Conservation (phyloP, 2,797 vertebrate species). For the Melanotaenia boesemani region DNA sequence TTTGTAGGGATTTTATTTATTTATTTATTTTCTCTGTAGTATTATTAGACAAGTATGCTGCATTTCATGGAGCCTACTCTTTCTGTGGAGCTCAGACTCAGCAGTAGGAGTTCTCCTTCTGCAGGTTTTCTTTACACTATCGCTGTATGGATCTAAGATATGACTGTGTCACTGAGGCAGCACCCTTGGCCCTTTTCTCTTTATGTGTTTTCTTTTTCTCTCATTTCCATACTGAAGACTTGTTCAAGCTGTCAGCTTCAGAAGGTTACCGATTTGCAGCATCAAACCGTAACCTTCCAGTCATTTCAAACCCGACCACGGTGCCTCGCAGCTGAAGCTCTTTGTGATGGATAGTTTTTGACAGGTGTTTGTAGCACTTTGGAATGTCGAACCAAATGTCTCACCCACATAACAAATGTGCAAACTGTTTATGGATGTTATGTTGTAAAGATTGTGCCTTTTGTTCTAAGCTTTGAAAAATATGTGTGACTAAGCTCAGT, state of each 20-base stretch:
- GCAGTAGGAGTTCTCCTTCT: conserved; percentile 43
- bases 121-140: conserved; percentile 33
- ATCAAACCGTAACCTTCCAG: conserved; percentile 17
- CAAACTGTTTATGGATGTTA: conserved; percentile 43
- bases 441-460: conserved; percentile 27
- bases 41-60: conserved; percentile 45
- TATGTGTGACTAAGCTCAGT: background rate
- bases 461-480: conserved; percentile 21
- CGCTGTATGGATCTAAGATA: conserved; percentile 41
- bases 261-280: conserved; percentile 50
- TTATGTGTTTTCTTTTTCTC: conserved; percentile 9
- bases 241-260: conserved; percentile 23
- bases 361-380: conserved; percentile 50
- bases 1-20: conserved; percentile 37
- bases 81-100: conserved; percentile 25
- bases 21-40: conserved; percentile 1
- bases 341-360: conserved; percentile 51
- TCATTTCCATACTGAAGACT: conserved; percentile 24
- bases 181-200: conserved; percentile 25
- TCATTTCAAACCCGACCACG: conserved; percentile 31
- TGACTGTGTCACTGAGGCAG: conserved; percentile 36
- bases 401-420: conserved; percentile 29
- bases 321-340: conserved; percentile 16
- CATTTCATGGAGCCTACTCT: conserved; percentile 17
- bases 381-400: conserved; percentile 51